Conservation (phyloP, 2,113 vertebrate species). For the Esox niger region DNA sequence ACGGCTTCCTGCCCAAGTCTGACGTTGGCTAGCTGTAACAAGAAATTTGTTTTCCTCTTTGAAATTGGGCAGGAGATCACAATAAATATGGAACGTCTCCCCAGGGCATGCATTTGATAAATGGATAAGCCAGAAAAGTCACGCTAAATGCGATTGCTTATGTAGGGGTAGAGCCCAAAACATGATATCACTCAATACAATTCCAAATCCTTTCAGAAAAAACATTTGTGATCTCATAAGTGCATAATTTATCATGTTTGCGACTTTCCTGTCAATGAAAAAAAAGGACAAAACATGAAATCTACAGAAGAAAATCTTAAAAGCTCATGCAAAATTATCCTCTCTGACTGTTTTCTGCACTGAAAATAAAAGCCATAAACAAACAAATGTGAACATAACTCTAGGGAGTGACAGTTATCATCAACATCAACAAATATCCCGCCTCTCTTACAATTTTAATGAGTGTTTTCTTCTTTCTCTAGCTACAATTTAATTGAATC, state of each 20-base stretch:
- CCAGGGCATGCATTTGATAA: conserved; percentile 50
- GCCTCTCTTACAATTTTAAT: not conserved
- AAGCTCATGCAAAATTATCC: conserved; percentile 13
- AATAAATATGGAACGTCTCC: conserved; percentile 49
- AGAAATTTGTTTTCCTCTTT: conserved; percentile 42
- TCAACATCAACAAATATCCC: conserved; percentile 4
- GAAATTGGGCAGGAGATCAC: conserved; percentile 52
- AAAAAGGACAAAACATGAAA: not conserved
- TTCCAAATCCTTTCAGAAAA: not conserved
- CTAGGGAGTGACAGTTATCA: conserved; percentile 36
- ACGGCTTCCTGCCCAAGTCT: conserved; percentile 44
- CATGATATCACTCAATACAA: conserved; percentile 2
- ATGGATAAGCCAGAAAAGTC: conserved; percentile 52
- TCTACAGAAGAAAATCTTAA: not conserved
- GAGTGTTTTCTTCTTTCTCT: conserved; percentile 19
- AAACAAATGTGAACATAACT: conserved; percentile 37
- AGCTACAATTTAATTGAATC: conserved; percentile 11
- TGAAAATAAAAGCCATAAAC: conserved; percentile 8
- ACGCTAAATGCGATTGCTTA: conserved; percentile 46
- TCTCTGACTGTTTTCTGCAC: not conserved
- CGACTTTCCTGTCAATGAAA: not conserved
- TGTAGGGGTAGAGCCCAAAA: conserved; percentile 32
- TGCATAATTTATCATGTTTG: not conserved
- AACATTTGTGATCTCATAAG: conserved; percentile 16
- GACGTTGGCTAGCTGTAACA: conserved; percentile 43